A percentile compares a stretch with the other conserved stretches of the same genome.
Conservation (phyloP, 2,797 vertebrate species). For the Sparus aurata region DNA sequence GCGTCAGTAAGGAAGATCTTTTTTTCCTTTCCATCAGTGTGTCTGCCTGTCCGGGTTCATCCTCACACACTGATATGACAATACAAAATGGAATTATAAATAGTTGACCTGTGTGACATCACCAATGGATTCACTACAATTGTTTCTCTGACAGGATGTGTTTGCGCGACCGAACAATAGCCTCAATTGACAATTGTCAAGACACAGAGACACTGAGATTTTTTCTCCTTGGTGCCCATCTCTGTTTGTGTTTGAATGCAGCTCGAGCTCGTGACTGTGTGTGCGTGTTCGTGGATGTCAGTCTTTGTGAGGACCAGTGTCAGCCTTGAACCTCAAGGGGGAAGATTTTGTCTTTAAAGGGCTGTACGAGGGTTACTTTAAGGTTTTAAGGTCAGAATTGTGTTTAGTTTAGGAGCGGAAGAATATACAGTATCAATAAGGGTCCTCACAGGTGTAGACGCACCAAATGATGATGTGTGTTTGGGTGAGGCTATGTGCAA, state of each 20-base stretch:
- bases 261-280: slow-evolving; percentile 59
- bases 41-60: slow-evolving; percentile 1
- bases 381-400: neutral
- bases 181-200: slow-evolving; percentile 73
- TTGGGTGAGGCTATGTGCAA: slow-evolving; percentile 10
- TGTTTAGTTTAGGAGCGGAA: neutral
- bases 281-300: slow-evolving; percentile 16
- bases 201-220: slow-evolving; percentile 31
- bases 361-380: neutral
- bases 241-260: slow-evolving; percentile 68
- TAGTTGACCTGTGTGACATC: slow-evolving; percentile 41
- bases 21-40: neutral
- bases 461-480: neutral
- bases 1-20: neutral
- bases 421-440: neutral
- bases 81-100: slow-evolving; percentile 9
- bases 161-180: slow-evolving; percentile 69
- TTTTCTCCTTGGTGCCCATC: slow-evolving; percentile 60
- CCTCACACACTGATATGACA: slow-evolving; percentile 1
- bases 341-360: slow-evolving; percentile 12
- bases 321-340: neutral
- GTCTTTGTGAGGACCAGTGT: slow-evolving; percentile 21
- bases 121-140: slow-evolving; percentile 29
- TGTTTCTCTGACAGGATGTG: slow-evolving; percentile 62
- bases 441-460: neutral